Evolutionary conservation across 2,113 vertebrate species (phyloP), one percentile per base, ranked within the genome.

Genomic region (Merops nubicus): DNA sequence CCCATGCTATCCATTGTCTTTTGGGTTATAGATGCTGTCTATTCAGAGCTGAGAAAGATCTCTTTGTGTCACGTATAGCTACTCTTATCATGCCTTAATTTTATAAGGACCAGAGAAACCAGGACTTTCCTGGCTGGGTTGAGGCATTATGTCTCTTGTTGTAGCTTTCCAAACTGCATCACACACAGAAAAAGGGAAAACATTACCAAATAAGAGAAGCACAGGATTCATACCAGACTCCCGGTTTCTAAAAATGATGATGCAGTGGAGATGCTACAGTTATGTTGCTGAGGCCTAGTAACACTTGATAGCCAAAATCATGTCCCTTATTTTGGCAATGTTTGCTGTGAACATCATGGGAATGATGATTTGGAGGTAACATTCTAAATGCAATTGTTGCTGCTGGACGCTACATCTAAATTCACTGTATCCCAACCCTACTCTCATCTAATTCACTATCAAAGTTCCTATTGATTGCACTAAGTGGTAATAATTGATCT

Each of bases 361-460:
- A 73, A 11, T 1, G 17, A 20, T 12, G 31, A 7, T 53, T 90
- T 5, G 2, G 43, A 93, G 33, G 23, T 15, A 62, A n/a, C 11
- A 11, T 40, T 82, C 72, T n/a, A 64, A 64, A 62, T 0, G 3
- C 28, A 29, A 19, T 5, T 7, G n/a, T 63, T 88, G 25, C 57
- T 76, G 4, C 14, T 43, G 20, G 22, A 42, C 43, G 7, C 12
- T 79, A 11, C 38, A 51, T 89, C 70, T 79, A n/a, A 82, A 45
- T 80, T 73, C 17, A 14, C 40, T 31, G 2, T 45, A 9, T 1
- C 0, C n/a, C 1, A 8, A 16, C 6, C 8, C 10, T 65, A 11
- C 53, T 69, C 5, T 76, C 42, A 62, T 31, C 36, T 83, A 45
- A 85, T 62, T 23, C 1, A 3, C 53, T 65, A 85, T 26, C 9